phyloP scores from a whole-genome alignment of 2,888 invertebrate species.

The Leucania comma region DNA sequence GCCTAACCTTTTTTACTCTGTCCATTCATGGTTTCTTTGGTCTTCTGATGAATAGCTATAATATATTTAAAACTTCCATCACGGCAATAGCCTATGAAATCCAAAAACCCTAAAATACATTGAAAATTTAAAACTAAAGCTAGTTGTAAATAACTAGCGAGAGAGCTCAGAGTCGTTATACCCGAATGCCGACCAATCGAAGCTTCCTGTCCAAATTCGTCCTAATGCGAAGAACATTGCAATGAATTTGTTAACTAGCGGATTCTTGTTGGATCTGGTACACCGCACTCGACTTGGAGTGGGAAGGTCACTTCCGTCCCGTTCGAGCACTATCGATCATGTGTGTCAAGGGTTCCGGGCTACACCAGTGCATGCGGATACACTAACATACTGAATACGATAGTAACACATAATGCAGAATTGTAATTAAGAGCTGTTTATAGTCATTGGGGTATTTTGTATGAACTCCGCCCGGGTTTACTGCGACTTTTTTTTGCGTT shows the following conservation, averaged over 20 bases:
- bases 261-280: conserved; percentile 29
- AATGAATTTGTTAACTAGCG: conserved; percentile 1
- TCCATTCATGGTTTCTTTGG: too few relatives aligned
- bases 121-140: too few relatives aligned
- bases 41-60: too few relatives aligned
- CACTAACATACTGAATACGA: neutral
- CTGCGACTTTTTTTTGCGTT: too few relatives aligned
- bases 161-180: neutral
- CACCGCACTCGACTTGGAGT: conserved; percentile 14
- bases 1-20: too few relatives aligned
- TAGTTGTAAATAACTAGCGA: neutral
- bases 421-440: too few relatives aligned
- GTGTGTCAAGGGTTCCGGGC: conserved; percentile 53
- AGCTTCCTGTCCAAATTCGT: conserved; percentile 1
- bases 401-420: neutral
- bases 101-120: too few relatives aligned
- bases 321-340: conserved; percentile 44
- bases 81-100: too few relatives aligned
- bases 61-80: too few relatives aligned
- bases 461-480: too few relatives aligned
- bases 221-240: too few relatives aligned
- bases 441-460: too few relatives aligned
- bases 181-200: neutral
- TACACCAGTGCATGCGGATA: conserved; percentile 18
- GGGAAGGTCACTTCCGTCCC: conserved; percentile 48